These are phyloP conservation scores for Poeciliopsis turneri DNA, from an alignment of 2,797 vertebrate genomes.

Conservation along the genomic window DNA sequence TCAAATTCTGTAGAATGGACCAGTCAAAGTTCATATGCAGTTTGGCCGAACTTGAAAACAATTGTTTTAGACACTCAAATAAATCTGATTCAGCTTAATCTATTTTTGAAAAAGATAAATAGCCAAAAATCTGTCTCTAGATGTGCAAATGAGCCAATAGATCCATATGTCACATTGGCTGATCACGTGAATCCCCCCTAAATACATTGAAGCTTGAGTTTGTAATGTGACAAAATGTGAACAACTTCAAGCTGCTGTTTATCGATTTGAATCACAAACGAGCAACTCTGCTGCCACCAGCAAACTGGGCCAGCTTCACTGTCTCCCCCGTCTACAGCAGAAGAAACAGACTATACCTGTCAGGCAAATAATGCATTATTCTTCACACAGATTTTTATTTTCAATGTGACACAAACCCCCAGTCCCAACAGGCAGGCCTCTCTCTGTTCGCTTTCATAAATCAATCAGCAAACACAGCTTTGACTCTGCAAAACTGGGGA, in stretches of 20 bases:
- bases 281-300: slow-evolving; percentile 29
- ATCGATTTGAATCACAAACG: slow-evolving; percentile 41
- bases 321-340: slow-evolving; percentile 6
- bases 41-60: background rate
- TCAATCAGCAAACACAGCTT: slow-evolving; percentile 40
- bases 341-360: slow-evolving; percentile 32
- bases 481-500: slow-evolving; percentile 25
- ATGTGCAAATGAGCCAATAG: background rate
- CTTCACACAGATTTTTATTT: slow-evolving; percentile 36
- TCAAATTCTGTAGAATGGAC: background rate
- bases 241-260: background rate
- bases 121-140: background rate
- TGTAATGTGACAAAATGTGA: background rate
- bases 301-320: slow-evolving; percentile 13
- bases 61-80: background rate
- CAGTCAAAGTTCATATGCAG: background rate
- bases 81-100: background rate
- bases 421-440: slow-evolving; percentile 20
- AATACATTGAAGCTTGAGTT: background rate
- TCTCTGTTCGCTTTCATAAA: slow-evolving; percentile 21
- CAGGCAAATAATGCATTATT: slow-evolving; percentile 24
- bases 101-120: background rate
- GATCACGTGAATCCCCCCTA: background rate
- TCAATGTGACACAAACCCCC: slow-evolving; percentile 31
- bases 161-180: background rate